phyloP scores from a whole-genome alignment of 2,113 vertebrate species.

The Protobothrops mucrosquamatus region DNA sequence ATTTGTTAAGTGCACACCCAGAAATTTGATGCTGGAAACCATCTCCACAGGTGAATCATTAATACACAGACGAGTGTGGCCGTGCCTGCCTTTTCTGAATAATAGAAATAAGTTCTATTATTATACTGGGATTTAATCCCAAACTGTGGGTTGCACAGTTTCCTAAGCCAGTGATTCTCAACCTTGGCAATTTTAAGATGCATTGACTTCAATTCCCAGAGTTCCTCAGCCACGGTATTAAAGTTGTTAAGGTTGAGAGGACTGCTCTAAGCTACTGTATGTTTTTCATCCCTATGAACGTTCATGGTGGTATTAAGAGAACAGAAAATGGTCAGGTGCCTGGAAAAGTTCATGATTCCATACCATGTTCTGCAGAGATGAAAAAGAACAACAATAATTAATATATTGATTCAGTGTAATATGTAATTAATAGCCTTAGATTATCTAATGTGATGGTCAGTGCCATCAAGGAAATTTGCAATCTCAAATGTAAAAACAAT shows the following conservation, averaged over 20 bases:
- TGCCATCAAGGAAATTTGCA: neutral
- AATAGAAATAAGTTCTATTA: neutral
- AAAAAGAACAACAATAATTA: slow-evolving; percentile 9
- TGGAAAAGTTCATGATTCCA: neutral
- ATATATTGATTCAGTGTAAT: neutral
- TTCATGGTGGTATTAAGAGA: neutral
- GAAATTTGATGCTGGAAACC: no score
- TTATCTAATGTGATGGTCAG: neutral
- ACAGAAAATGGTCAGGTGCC: neutral
- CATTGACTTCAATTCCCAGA: neutral
- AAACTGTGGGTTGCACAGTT: neutral
- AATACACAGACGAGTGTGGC: no score
- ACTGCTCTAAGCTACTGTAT: neutral
- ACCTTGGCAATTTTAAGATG: neutral
- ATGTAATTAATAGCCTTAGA: neutral
- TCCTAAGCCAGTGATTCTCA: neutral
- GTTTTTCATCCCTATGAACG: neutral
- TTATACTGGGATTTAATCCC: neutral
- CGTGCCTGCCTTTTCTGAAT: no score
- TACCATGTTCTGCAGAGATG: neutral
- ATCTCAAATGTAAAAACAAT: neutral
- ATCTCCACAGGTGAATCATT: no score
- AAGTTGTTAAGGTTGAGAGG: neutral
- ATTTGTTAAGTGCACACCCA: no score
- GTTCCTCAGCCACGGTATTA: neutral